A percentile compares a stretch with the other conserved stretches of the same genome.
Evolutionary conservation across 2,888 invertebrate genomes (phyloP).

Genomic region (Xiphydria camelus): DNA sequence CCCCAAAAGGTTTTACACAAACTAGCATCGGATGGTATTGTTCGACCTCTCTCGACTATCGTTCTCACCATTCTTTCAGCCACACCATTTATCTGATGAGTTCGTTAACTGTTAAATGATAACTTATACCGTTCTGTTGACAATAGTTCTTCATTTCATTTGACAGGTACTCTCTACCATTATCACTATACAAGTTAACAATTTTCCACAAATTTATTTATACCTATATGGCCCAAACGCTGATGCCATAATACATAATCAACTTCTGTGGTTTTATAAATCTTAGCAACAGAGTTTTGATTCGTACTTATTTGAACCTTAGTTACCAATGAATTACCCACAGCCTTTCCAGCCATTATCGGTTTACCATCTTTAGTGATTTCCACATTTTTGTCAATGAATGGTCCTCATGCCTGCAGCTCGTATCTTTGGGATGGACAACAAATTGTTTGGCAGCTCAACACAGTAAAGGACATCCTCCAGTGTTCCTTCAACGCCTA

Average conservation of each 20-base stretch:
- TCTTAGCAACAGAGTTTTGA: neutral
- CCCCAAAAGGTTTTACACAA: conserved; percentile 3
- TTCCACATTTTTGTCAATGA: neutral
- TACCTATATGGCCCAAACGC: neutral
- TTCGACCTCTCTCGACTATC: neutral
- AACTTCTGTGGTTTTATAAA: neutral
- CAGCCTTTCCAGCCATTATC: neutral
- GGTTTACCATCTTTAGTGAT: neutral
- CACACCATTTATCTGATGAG: too few relatives aligned
- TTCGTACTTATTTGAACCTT: neutral
- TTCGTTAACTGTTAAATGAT: conserved; percentile 48
- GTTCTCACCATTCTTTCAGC: conserved; percentile 44
- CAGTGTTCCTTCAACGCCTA: too few relatives aligned
- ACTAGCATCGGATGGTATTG: neutral
- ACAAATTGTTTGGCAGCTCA: neutral
- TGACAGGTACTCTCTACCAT: conserved; percentile 39
- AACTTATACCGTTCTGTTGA: conserved; percentile 35
- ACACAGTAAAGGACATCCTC: too few relatives aligned
- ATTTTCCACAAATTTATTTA: neutral
- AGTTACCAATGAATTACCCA: neutral
- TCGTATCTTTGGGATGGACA: neutral
- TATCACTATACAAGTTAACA: conserved; percentile 19
- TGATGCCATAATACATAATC: neutral
- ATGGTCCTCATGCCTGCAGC: neutral
- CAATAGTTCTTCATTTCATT: conserved; percentile 37